Conservation (phyloP, 2,113 vertebrate genomes). For the Gavialis gangeticus region DNA sequence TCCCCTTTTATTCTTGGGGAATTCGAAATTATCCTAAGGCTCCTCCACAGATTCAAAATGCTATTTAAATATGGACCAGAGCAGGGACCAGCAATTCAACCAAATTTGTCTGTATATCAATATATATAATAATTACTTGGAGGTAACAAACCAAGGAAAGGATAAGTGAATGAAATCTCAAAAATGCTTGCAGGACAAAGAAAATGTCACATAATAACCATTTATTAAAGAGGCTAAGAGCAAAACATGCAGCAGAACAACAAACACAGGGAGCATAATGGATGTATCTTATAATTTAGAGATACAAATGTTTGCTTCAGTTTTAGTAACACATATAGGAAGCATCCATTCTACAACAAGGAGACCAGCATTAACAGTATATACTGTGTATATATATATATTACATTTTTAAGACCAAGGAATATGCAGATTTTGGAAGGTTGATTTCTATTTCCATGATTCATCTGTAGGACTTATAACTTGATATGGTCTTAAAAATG, state of each 20-base stretch:
- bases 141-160: not conserved
- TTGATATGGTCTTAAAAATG: not conserved
- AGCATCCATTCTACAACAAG: not conserved
- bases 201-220: not conserved
- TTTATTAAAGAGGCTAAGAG: not conserved
- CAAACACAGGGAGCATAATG: not conserved
- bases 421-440: not conserved
- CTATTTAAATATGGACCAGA: not conserved
- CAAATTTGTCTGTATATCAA: not conserved
- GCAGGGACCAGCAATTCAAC: not conserved
- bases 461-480: not conserved
- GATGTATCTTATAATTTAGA: not conserved
- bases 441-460: constrained; percentile 3
- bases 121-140: not conserved
- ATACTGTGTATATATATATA: not conserved
- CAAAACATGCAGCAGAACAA: not conserved
- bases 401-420: not conserved
- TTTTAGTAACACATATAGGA: not conserved
- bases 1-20: too few relatives aligned
- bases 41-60: not conserved
- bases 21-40: too few relatives aligned
- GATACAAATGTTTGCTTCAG: not conserved
- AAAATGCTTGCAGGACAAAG: not conserved
- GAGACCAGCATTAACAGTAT: not conserved
- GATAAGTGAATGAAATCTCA: not conserved